phyloP scores from a whole-genome alignment of 2,113 vertebrate genomes.

The Sterna hirundo region DNA sequence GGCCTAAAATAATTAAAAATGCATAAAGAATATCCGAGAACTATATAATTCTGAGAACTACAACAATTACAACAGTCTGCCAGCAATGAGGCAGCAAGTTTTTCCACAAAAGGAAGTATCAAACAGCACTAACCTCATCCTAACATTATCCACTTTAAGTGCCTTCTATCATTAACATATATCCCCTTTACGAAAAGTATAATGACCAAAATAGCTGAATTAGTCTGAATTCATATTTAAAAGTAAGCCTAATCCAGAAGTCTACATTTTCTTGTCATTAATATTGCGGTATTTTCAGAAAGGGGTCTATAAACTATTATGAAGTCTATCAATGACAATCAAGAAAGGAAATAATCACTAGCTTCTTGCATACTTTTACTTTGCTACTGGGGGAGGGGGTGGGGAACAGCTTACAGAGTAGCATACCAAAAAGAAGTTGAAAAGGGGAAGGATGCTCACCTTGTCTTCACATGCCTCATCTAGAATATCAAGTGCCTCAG shows the following conservation, averaged over 20 bases:
- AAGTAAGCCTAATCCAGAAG: not conserved
- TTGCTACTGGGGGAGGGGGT: not conserved
- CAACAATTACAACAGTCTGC: not conserved
- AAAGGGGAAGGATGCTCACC: conserved; percentile 72
- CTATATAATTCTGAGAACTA: not conserved
- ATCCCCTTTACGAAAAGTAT: not conserved
- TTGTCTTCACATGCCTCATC: conserved; percentile 99
- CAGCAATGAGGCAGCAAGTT: not conserved
- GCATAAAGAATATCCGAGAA: not conserved
- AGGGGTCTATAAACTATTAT: not conserved
- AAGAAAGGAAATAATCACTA: not conserved
- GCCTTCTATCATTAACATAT: not conserved
- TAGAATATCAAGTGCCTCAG: conserved; percentile 95
- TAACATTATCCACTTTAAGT: not conserved
- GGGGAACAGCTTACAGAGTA: not conserved
- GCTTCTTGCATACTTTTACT: not conserved
- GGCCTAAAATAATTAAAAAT: conserved; percentile 74
- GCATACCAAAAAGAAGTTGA: not conserved
- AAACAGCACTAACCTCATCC: not conserved
- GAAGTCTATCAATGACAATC: not conserved
- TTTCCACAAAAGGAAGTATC: not conserved
- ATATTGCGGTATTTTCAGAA: not conserved
- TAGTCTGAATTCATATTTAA: not conserved
- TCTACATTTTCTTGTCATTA: not conserved
- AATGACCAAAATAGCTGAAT: not conserved